Evolutionary conservation across 2,797 vertebrate genomes (phyloP).

Genomic region (Etheostoma nigrum): DNA sequence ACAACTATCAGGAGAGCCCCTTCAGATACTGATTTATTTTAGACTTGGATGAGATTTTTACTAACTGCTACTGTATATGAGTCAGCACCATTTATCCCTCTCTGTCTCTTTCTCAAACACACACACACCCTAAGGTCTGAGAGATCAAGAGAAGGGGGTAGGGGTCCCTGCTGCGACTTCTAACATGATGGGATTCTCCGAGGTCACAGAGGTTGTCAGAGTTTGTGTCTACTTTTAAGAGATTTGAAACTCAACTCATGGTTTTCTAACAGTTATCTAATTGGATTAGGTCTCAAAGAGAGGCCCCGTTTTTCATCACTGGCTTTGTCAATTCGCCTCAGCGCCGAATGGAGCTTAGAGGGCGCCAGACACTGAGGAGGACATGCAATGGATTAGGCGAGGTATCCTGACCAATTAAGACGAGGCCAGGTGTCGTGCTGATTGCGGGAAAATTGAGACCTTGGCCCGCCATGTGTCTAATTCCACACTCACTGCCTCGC

Average conservation of each 20-base stretch:
- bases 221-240: conserved; percentile 76
- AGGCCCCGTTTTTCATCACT: conserved; percentile 66
- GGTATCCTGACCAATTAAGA: conserved; percentile 84
- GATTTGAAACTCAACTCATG: conserved; percentile 77
- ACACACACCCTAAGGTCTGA: conserved; percentile 48
- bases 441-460: conserved; percentile 79
- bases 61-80: conserved; percentile 7
- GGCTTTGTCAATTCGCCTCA: conserved; percentile 73
- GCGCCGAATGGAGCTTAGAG: conserved; percentile 66
- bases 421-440: conserved; percentile 82
- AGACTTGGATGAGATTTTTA: conserved; percentile 39
- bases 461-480: conserved; percentile 75
- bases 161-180: conserved; percentile 60
- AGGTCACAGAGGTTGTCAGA: conserved; percentile 69
- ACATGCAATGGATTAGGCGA: conserved; percentile 76
- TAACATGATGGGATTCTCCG: conserved; percentile 74
- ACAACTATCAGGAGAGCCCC: conserved; percentile 63
- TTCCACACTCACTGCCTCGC: conserved; percentile 67
- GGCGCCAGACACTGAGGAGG: conserved; percentile 66
- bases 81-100: conserved; percentile 22
- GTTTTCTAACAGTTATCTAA: conserved; percentile 80
- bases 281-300: conserved; percentile 84
- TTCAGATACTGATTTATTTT: conserved; percentile 49
- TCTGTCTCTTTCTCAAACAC: conserved; percentile 20
- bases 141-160: conserved; percentile 57